phyloP scores from a whole-genome alignment of 2,113 vertebrate genomes.

The Galemys pyrenaicus region DNA sequence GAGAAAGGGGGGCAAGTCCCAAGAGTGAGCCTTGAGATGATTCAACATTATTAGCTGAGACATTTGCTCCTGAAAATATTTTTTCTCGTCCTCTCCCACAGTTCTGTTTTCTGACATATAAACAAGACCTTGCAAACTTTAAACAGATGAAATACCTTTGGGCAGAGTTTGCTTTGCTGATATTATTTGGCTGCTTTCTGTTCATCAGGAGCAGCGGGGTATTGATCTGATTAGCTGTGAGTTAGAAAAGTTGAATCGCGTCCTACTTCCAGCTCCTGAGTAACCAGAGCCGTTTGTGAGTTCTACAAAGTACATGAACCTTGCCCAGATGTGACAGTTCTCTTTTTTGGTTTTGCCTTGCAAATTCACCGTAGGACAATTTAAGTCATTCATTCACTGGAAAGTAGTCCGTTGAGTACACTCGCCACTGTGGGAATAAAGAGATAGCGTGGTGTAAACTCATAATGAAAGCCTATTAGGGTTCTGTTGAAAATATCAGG shows the following conservation, averaged over 20 bases:
- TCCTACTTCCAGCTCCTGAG: conserved; percentile 10
- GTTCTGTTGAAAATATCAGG: conserved; percentile 26
- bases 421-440: conserved; percentile 5
- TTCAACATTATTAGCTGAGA: conserved; percentile 48
- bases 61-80: conserved; percentile 24
- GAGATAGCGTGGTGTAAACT: neutral
- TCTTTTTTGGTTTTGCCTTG: conserved; percentile 39
- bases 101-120: conserved; percentile 44
- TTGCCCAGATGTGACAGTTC: conserved; percentile 15
- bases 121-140: conserved; percentile 61
- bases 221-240: conserved; percentile 37
- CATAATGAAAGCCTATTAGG: neutral
- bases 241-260: neutral
- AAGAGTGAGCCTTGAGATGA: neutral
- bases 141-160: conserved; percentile 58
- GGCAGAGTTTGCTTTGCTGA: conserved; percentile 45
- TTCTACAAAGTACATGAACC: conserved; percentile 55
- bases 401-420: conserved; percentile 17
- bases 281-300: neutral
- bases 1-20: neutral
- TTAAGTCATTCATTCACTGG: conserved; percentile 35
- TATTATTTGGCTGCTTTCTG: conserved; percentile 52
- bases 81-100: neutral
- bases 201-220: conserved; percentile 1
- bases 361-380: conserved; percentile 29